A percentile compares a stretch with the other conserved stretches of the same genome.
These are phyloP conservation scores for Podarcis cretensis DNA, from an alignment of 2,113 vertebrate species.

Conservation along the genomic window DNA sequence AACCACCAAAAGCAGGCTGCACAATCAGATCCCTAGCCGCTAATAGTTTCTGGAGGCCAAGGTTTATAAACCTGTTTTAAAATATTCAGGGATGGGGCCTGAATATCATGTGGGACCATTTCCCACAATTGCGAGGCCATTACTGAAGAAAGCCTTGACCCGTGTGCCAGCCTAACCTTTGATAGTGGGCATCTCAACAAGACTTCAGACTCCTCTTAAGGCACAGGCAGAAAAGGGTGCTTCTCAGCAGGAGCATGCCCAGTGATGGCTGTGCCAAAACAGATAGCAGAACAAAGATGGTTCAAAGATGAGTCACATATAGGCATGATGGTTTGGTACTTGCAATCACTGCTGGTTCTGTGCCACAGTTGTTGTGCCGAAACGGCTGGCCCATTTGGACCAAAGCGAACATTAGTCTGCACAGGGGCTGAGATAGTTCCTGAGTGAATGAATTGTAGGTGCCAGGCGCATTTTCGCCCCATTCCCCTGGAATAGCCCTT, in stretches of 20 bases:
- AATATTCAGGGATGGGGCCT: too few relatives aligned
- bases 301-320: not conserved
- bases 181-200: too few relatives aligned
- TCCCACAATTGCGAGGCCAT: too few relatives aligned
- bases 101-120: too few relatives aligned
- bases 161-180: too few relatives aligned
- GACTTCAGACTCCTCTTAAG: too few relatives aligned
- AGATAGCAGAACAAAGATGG: not conserved
- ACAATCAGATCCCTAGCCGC: too few relatives aligned
- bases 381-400: not conserved
- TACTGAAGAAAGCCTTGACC: too few relatives aligned
- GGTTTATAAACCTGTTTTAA: too few relatives aligned
- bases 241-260: too few relatives aligned
- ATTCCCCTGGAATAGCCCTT: not conserved
- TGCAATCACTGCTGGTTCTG: not conserved
- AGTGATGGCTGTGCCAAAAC: not conserved
- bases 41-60: too few relatives aligned
- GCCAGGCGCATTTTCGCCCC: not conserved
- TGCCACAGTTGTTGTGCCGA: not conserved
- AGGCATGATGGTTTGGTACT: not conserved
- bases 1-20: too few relatives aligned
- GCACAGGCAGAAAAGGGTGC: not conserved
- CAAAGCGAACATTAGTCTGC: not conserved
- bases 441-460: not conserved
- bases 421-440: not conserved